Conservation (phyloP, 2,797 vertebrate species). For the Darevskia nairensis region DNA sequence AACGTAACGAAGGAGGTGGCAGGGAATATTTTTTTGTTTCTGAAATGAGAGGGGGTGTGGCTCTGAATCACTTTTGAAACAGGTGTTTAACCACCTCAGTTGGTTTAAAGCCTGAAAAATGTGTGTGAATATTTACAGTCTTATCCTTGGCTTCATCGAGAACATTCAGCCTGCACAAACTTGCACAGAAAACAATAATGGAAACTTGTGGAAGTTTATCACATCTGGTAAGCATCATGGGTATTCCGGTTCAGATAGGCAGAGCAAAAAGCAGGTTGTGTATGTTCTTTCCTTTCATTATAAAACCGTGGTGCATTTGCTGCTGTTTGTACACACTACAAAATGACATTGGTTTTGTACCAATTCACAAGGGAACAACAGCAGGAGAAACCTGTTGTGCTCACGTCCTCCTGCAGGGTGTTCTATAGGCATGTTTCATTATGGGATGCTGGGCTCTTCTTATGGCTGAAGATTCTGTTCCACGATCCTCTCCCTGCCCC, state of each 20-base stretch:
- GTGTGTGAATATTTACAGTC: constrained; percentile 11
- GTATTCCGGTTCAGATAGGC: not conserved
- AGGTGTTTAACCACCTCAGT: constrained; percentile 50
- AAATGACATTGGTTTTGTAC: not conserved
- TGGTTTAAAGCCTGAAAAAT: constrained; percentile 39
- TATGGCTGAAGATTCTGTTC: not conserved
- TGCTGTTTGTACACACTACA: not conserved
- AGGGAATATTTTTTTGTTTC: constrained; percentile 38
- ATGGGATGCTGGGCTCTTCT: not conserved
- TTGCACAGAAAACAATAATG: not conserved
- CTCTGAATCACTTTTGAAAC: constrained; percentile 72
- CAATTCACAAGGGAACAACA: not conserved
- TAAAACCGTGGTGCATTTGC: not conserved
- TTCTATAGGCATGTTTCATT: not conserved
- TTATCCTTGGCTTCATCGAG: constrained; percentile 41
- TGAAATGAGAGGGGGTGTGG: constrained; percentile 68
- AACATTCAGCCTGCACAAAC: not conserved
- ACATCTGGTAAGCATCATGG: constrained; percentile 59
- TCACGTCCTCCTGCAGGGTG: not conserved
- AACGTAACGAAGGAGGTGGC: constrained; percentile 59
- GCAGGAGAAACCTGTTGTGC: not conserved
- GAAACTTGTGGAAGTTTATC: constrained; percentile 40
- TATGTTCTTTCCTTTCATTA: not conserved
- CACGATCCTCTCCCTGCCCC: not conserved
- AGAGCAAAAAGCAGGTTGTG: fast-evolving